Base-by-base conservation (phyloP, 2,797 vertebrate species). In the Eulemur albifrons region DNA sequence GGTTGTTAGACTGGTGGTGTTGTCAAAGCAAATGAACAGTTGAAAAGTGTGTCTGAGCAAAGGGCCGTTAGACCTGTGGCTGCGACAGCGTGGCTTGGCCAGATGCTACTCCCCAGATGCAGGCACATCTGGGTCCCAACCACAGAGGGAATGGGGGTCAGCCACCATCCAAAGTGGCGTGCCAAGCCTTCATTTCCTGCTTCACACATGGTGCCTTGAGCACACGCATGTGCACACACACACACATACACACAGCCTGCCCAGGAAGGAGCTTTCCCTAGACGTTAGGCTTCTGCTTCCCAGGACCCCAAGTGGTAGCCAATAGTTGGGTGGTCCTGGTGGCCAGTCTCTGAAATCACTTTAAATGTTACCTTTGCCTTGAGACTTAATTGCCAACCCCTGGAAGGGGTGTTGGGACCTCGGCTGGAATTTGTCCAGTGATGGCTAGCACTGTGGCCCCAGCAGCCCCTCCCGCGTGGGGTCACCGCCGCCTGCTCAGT, bases 391-490 rank as follows among this genome's bases (percentile, higher is more conserved):
- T 3, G 17, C 35, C 50, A 73, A 0, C 38, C 57, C 40, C 38
- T 32, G 14, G 38, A 59, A 93, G 8, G 57, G 76, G 43, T 10
- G 2, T 12, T 40, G 25, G 83, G 40, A 54, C 10, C 14, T 7
- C 9, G 8, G 82, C 48, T 73, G 40, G 73, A 59, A 14, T 32
- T 85, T 76, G 30, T 59, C 57, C 18, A 40, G 10, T 52, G 27
- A 40, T 0, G 5, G 30, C 69, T 21, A 25, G 30, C 38, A 1
- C 11, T 73, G 43, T 90, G 96, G 73, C 82, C 94, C 84, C 50
- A 50, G 93, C 93, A 97, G 94, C 94, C 96, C 86, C 63, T 95
- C 88, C 94, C 90, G 25, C 25, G 27, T 1, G 35, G 69, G 32
- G 50, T 93, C 86, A 14, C 70, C 32, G 32, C 9, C 11, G 23